A percentile compares a stretch with the other conserved stretches of the same genome.
Conservation (phyloP, 2,888 invertebrate genomes). For the Syritta pipiens region DNA sequence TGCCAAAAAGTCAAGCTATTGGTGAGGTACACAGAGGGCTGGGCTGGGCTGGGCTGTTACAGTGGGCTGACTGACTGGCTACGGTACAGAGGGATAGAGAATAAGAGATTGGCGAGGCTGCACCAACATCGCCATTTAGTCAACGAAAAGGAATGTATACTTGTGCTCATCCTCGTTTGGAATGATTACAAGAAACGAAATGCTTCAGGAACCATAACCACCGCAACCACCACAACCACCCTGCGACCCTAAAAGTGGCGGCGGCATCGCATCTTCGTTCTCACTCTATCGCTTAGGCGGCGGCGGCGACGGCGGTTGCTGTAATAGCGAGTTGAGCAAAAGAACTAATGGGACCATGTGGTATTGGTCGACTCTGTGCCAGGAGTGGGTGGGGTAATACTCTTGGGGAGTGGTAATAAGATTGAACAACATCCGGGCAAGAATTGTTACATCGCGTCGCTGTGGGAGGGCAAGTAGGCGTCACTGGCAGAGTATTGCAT, state of each 20-base stretch:
- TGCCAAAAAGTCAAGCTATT: constrained; percentile 64
- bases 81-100: constrained; percentile 1
- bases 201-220: constrained; percentile 62
- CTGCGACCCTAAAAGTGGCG: not conserved
- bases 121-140: constrained; percentile 55
- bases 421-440: constrained; percentile 68
- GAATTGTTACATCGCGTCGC: constrained; percentile 59
- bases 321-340: constrained; percentile 2
- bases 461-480: constrained; percentile 38
- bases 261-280: not conserved
- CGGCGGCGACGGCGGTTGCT: no score
- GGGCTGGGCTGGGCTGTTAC: not conserved
- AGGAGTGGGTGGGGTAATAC: constrained; percentile 33
- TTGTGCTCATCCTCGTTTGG: constrained; percentile 61
- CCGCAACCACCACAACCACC: not conserved
- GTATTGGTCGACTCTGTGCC: constrained; percentile 44
- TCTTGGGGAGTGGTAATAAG: constrained; percentile 65
- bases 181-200: constrained; percentile 68
- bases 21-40: not conserved
- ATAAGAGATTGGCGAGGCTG: constrained; percentile 17
- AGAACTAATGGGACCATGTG: constrained; percentile 61
- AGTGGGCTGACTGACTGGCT: constrained; percentile 1
- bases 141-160: constrained; percentile 49
- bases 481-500: constrained; percentile 20
- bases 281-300: not conserved